A percentile compares a stretch with the other conserved stretches of the same genome.
These are phyloP conservation scores for Bothrops jararaca DNA, from an alignment of 2,113 vertebrate species.

Conservation along the genomic window DNA sequence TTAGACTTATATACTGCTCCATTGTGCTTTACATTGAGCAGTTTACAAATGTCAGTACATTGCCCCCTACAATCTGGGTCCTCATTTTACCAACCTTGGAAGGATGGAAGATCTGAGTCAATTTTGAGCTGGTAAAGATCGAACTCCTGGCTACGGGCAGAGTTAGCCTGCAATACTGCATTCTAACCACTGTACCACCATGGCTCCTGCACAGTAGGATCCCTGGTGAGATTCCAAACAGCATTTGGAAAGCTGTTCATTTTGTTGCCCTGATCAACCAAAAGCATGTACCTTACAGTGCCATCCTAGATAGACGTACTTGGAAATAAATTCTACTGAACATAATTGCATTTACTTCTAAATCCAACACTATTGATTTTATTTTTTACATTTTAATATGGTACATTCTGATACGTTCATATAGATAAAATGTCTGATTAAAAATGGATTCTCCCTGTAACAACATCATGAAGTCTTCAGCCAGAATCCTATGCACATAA, in stretches of 20 bases:
- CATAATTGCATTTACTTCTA: neutral
- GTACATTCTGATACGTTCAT: neutral
- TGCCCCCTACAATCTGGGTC: neutral
- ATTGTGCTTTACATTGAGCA: neutral
- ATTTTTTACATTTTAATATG: neutral
- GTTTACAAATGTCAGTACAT: neutral
- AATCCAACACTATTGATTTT: neutral
- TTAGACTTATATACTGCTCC: neutral
- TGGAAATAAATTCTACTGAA: neutral
- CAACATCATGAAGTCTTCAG: neutral
- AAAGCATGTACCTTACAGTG: neutral
- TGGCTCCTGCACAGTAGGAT: neutral
- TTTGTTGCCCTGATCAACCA: neutral
- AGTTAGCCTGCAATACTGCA: neutral
- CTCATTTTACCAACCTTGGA: neutral
- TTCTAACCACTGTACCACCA: neutral
- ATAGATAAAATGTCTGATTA: neutral
- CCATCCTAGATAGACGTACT: neutral
- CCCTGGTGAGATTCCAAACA: neutral
- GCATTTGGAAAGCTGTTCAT: neutral
- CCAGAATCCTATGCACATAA: neutral
- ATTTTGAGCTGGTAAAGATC: neutral
- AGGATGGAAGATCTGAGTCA: neutral
- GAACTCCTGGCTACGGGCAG: neutral
- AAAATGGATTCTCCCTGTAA: neutral